These are phyloP conservation scores for Tanypteryx hageni DNA, from an alignment of 2,888 invertebrate species.

Conservation along the genomic window DNA sequence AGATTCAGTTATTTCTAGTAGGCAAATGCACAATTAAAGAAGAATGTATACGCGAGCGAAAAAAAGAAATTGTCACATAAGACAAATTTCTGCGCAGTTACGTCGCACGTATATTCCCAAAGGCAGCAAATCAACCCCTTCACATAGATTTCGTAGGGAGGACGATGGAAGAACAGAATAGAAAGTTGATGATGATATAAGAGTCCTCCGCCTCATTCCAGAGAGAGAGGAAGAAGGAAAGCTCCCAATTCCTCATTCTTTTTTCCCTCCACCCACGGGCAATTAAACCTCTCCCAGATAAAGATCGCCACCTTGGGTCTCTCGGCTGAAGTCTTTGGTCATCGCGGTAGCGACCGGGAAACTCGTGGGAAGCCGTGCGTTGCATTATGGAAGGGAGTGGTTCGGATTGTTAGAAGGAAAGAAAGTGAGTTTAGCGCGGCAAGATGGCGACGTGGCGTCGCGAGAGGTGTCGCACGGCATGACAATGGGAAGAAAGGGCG, in stretches of 20 bases:
- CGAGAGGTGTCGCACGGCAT: neutral
- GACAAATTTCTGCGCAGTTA: too few relatives aligned
- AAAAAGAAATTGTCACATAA: too few relatives aligned
- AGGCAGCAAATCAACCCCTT: too few relatives aligned
- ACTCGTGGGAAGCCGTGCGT: constrained; percentile 12
- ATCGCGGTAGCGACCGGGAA: constrained; percentile 8
- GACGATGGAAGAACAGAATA: neutral
- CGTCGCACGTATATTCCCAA: too few relatives aligned
- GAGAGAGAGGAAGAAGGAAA: neutral
- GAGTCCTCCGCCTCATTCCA: neutral
- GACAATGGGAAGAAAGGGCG: neutral
- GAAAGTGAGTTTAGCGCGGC: neutral
- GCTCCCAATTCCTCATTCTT: neutral
- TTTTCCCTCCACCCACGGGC: neutral
- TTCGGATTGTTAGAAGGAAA: neutral
- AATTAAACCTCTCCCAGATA: constrained; percentile 14
- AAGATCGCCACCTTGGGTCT: constrained; percentile 32
- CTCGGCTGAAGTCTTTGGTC: neutral
- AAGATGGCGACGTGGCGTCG: constrained; percentile 4
- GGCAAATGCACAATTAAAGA: too few relatives aligned
- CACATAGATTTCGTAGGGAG: neutral
- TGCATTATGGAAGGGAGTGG: neutral
- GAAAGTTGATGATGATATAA: neutral
- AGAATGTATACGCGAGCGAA: too few relatives aligned
- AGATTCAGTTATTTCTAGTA: too few relatives aligned